phyloP scores from a whole-genome alignment of 2,797 vertebrate genomes.

The Channa striata region DNA sequence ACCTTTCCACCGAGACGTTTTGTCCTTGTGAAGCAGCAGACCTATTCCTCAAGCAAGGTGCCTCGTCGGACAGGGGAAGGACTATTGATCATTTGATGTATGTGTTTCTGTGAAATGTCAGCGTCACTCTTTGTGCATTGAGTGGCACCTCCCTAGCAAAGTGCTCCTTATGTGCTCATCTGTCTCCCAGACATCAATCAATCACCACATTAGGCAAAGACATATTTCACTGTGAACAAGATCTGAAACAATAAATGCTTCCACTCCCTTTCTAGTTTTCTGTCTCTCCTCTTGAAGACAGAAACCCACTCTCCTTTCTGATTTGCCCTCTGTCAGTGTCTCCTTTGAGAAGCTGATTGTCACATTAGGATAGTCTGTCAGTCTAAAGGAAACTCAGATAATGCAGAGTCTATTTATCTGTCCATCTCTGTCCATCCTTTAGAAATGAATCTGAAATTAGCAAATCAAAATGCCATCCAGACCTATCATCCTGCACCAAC shows the following conservation, averaged over 20 bases:
- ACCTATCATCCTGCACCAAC: constrained; percentile 26
- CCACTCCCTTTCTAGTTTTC: constrained; percentile 30
- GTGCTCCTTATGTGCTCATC: constrained; percentile 66
- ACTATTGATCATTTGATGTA: constrained; percentile 79
- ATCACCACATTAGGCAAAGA: constrained; percentile 71
- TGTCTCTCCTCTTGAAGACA: constrained; percentile 27
- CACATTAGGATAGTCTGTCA: constrained; percentile 52
- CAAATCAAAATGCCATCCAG: constrained; percentile 55
- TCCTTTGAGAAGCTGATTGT: constrained; percentile 49
- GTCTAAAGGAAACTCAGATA: constrained; percentile 49
- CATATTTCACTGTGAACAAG: constrained; percentile 69
- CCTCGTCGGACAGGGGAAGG: constrained; percentile 47
- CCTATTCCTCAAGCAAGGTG: constrained; percentile 60
- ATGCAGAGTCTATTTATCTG: constrained; percentile 64
- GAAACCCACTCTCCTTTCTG: constrained; percentile 20
- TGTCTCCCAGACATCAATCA: constrained; percentile 69
- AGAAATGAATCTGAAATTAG: constrained; percentile 70
- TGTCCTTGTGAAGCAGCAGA: constrained; percentile 50
- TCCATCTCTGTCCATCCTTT: constrained; percentile 51
- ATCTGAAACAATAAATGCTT: constrained; percentile 51
- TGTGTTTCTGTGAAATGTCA: constrained; percentile 76
- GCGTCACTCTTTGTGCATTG: constrained; percentile 69
- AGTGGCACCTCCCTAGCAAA: constrained; percentile 69
- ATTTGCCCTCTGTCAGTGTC: constrained; percentile 21
- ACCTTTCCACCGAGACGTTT: constrained; percentile 39